phyloP scores from a whole-genome alignment of 2,888 invertebrate species.

The Leptothorax acervorum region DNA sequence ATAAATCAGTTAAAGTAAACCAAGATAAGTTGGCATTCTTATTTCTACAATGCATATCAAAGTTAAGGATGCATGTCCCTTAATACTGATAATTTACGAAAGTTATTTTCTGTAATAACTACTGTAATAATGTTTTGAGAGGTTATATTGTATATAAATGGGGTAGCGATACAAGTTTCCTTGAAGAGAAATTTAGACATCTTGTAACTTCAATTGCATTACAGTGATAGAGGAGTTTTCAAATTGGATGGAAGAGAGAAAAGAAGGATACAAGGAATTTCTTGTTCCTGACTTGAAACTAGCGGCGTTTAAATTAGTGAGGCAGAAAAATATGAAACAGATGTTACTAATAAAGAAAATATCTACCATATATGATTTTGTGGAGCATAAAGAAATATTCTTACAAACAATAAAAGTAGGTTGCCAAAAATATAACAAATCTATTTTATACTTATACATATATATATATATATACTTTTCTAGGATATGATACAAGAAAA shows the following conservation, averaged over 20 bases:
- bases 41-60: background rate
- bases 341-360: conserved; percentile 88
- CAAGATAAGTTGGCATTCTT: background rate
- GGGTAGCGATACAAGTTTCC: background rate
- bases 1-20: background rate
- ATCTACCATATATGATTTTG: conserved; percentile 89
- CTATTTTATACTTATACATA: background rate
- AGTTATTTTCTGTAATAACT: conserved; percentile 25
- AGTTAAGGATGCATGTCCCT: background rate
- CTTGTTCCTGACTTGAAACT: conserved; percentile 88
- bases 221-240: conserved; percentile 85
- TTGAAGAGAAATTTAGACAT: conserved; percentile 1
- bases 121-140: background rate
- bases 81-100: background rate
- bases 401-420: conserved; percentile 82
- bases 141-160: conserved; percentile 45
- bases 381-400: conserved; percentile 88
- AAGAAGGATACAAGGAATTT: conserved; percentile 84
- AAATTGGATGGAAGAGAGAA: conserved; percentile 79
- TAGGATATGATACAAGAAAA: conserved; percentile 87
- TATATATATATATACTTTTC: background rate
- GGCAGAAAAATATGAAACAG: conserved; percentile 87
- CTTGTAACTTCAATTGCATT: conserved; percentile 12
- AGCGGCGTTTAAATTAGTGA: conserved; percentile 91
- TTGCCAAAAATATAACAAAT: background rate